Percentiles rank a stretch among this genome's conserved stretches.
Evolutionary conservation across 2,113 vertebrate species (phyloP).

Genomic region (Semnornis frantzii): DNA sequence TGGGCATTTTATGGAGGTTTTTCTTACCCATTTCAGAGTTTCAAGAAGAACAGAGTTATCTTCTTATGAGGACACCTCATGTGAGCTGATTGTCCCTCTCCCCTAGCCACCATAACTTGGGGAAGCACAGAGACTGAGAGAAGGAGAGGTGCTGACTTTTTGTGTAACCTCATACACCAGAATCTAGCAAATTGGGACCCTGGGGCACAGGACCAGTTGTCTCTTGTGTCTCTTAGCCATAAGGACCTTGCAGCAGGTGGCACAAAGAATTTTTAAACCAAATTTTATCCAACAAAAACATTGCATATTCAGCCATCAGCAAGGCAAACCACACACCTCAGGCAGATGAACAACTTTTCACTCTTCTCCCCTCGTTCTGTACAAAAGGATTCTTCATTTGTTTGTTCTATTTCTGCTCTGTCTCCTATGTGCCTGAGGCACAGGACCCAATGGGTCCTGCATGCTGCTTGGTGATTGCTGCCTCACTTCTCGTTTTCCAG

Average conservation of each 20-base stretch:
- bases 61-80: not conserved
- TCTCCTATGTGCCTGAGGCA: not conserved
- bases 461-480: not conserved
- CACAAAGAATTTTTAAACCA: not conserved
- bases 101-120: rapidly evolving
- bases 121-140: not conserved
- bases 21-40: not conserved
- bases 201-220: rapidly evolving
- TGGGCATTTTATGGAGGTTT: not conserved
- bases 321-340: rapidly evolving
- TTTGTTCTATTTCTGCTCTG: not conserved
- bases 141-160: not conserved
- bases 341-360: not conserved
- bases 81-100: not conserved
- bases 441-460: not conserved
- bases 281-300: not conserved
- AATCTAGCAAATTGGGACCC: not conserved
- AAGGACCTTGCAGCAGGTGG: not conserved
- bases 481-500: not conserved
- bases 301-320: rapidly evolving
- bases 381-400: not conserved
- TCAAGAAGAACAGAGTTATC: not conserved
- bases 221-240: not conserved
- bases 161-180: not conserved
- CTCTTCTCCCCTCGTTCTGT: not conserved